Evolutionary conservation across 2,113 vertebrate genomes (phyloP).

Genomic region (Embiotoca jacksoni): DNA sequence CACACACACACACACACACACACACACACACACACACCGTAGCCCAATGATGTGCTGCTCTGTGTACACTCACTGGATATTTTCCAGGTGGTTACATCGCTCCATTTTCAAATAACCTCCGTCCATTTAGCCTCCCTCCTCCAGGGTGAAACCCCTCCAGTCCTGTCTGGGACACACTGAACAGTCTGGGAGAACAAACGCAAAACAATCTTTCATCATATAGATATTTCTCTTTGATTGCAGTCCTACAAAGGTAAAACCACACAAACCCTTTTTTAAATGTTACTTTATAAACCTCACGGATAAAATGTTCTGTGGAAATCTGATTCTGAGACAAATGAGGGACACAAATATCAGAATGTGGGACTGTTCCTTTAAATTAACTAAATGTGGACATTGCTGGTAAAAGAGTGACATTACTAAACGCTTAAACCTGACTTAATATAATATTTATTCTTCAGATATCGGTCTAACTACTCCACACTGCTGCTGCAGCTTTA

Average conservation of each 20-base stretch:
- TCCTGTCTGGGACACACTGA: not conserved
- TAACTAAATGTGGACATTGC: too few species aligned
- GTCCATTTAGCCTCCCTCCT: not conserved
- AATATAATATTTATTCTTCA: too few species aligned
- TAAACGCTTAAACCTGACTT: too few species aligned
- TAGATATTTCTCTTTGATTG: not conserved
- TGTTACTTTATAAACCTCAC: too few species aligned
- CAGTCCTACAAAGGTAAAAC: not conserved
- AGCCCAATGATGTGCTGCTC: constrained; percentile 3
- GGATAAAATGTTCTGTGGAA: too few species aligned
- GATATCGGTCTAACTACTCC: too few species aligned
- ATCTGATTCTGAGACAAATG: too few species aligned
- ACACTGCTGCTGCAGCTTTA: too few species aligned
- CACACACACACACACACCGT: not conserved
- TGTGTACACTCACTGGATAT: constrained; percentile 47
- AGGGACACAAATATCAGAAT: too few species aligned
- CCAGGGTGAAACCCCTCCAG: constrained; percentile 3
- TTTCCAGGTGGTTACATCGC: constrained; percentile 33
- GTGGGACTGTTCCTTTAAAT: too few species aligned
- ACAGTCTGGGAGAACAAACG: not conserved
- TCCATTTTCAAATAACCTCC: constrained; percentile 36
- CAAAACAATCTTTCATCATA: not conserved
- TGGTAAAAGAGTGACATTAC: too few species aligned
- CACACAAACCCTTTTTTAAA: too few species aligned
- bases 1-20: not conserved